phyloP scores from a whole-genome alignment of 2,888 invertebrate species.

The Drymonia ruficornis region DNA sequence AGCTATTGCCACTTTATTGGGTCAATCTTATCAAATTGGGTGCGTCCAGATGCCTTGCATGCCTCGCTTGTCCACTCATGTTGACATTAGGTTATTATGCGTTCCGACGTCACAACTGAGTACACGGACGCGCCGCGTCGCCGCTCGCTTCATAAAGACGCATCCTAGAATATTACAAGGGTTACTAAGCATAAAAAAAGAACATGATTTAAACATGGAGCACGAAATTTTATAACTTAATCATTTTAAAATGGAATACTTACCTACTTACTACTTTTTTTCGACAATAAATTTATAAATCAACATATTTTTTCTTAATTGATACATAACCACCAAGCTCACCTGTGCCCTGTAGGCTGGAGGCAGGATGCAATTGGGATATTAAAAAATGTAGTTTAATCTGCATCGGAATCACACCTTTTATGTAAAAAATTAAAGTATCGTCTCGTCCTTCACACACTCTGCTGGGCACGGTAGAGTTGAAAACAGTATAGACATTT shows the following conservation, averaged over 20 bases:
- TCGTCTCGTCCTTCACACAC: slow-evolving; percentile 69
- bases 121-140: no score
- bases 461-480: slow-evolving; percentile 42
- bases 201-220: no score
- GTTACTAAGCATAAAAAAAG: no score
- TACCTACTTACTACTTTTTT: background rate
- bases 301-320: slow-evolving; percentile 20
- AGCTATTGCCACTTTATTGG: no score
- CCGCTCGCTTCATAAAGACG: no score
- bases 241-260: background rate
- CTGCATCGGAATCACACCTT: slow-evolving; percentile 79
- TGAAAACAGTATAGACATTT: slow-evolving; percentile 31
- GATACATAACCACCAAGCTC: slow-evolving; percentile 40
- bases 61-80: no score
- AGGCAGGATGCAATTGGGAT: slow-evolving; percentile 48
- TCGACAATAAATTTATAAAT: background rate
- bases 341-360: slow-evolving; percentile 47
- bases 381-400: slow-evolving; percentile 64
- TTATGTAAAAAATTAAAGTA: slow-evolving; percentile 73
- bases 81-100: no score
- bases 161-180: no score
- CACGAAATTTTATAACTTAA: no score
- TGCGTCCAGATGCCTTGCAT: no score
- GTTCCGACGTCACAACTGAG: no score
- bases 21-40: no score